These are phyloP conservation scores for Arothron firmamentum DNA, from an alignment of 2,113 vertebrate genomes.

Conservation along the genomic window DNA sequence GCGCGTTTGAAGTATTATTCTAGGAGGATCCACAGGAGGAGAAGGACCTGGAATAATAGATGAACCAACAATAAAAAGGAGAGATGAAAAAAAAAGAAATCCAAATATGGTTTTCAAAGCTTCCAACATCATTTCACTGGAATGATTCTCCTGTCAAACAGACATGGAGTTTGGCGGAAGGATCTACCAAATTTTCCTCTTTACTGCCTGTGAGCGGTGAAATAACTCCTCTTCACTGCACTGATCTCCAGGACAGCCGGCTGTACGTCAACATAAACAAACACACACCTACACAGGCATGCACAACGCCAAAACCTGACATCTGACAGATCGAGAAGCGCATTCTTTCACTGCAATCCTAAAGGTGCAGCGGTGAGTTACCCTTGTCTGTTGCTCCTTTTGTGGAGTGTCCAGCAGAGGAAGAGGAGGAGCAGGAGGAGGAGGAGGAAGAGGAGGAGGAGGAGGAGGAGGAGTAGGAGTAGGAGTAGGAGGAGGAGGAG, in stretches of 20 bases:
- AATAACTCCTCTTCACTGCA: constrained; percentile 49
- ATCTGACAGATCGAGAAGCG: constrained; percentile 38
- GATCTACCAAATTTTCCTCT: constrained; percentile 14
- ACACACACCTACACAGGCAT: constrained; percentile 41
- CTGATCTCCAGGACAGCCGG: constrained; percentile 32
- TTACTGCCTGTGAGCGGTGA: constrained; percentile 39
- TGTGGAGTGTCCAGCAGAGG: background rate
- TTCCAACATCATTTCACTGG: too few species aligned
- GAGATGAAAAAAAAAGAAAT: too few species aligned
- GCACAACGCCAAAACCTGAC: constrained; percentile 33
- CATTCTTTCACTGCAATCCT: constrained; percentile 31
- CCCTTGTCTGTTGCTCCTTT: constrained; percentile 26
- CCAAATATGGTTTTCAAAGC: too few species aligned
- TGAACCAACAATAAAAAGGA: too few species aligned
- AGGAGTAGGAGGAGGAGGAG: background rate
- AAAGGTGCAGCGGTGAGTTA: constrained; percentile 32
- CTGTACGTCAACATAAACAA: constrained; percentile 36
- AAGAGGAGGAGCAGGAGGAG: background rate
- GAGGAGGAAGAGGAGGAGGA: background rate
- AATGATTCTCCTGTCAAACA: background rate
- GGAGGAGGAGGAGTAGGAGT: background rate
- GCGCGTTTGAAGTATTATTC: too few species aligned
- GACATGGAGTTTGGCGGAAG: constrained; percentile 13
- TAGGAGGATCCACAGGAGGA: too few species aligned
- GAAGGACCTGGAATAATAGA: too few species aligned